phyloP scores from a whole-genome alignment of 2,797 vertebrate genomes.

The Mormyrus hasselquistii region DNA sequence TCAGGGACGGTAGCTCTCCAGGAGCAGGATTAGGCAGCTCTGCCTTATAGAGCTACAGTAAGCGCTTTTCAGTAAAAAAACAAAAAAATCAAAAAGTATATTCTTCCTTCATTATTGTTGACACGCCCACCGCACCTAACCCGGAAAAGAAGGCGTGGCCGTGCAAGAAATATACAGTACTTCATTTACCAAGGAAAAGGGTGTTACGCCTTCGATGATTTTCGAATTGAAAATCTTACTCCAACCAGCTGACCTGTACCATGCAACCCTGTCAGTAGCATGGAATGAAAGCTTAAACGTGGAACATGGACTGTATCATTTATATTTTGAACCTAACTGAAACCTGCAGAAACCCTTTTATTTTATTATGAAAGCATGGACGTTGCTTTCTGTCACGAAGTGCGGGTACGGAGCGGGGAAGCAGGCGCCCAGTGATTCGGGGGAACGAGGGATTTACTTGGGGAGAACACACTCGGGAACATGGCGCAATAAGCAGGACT shows the following conservation, averaged over 20 bases:
- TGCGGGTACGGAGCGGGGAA: neutral
- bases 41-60: neutral
- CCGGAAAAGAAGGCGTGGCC: neutral
- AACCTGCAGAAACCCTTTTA: neutral
- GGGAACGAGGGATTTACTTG: neutral
- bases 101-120: neutral
- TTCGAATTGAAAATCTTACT: too few species aligned
- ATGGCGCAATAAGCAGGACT: neutral
- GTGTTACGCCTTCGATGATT: neutral
- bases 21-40: neutral
- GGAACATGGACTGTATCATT: neutral
- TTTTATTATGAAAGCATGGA: neutral
- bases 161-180: neutral
- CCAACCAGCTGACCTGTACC: too few species aligned
- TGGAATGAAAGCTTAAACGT: neutral
- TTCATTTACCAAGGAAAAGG: neutral
- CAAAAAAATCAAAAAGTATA: neutral
- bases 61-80: neutral
- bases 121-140: neutral
- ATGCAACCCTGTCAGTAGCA: too few species aligned
- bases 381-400: neutral
- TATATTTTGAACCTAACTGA: neutral
- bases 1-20: neutral
- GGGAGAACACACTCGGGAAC: neutral
- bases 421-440: neutral